Conservation (phyloP, 2,113 vertebrate species). For the Otolemur garnettii region DNA sequence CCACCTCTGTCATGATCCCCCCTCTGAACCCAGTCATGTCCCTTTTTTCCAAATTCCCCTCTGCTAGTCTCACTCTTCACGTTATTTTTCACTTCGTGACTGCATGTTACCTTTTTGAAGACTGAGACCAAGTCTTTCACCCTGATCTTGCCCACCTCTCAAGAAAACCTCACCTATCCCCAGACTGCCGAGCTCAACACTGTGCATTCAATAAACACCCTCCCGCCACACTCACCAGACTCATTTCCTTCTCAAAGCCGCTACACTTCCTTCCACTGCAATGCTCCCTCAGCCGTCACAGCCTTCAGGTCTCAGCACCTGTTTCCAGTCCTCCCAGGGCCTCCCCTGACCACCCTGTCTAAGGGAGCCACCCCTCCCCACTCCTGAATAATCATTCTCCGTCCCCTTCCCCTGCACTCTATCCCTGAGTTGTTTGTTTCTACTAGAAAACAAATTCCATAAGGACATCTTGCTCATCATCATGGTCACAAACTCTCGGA, state of each 20-base stretch:
- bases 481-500: not conserved
- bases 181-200: not conserved
- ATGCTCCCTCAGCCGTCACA: not conserved
- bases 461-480: not conserved
- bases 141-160: not conserved
- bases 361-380: not conserved
- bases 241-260: not conserved
- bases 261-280: not conserved
- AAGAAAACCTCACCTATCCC: not conserved
- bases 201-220: not conserved
- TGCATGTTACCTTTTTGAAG: not conserved
- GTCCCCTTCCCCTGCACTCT: not conserved
- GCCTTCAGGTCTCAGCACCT: not conserved
- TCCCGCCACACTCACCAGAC: not conserved
- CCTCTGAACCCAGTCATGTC: not conserved
- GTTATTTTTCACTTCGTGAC: not conserved
- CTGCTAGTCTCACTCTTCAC: not conserved
- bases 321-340: not conserved
- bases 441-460: not conserved
- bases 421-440: not conserved
- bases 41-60: not conserved
- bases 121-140: not conserved
- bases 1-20: not conserved
- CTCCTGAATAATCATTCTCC: not conserved
- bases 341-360: not conserved